These are phyloP conservation scores for Syngnathoides biaculeatus DNA, from an alignment of 2,113 vertebrate genomes.

Conservation along the genomic window DNA sequence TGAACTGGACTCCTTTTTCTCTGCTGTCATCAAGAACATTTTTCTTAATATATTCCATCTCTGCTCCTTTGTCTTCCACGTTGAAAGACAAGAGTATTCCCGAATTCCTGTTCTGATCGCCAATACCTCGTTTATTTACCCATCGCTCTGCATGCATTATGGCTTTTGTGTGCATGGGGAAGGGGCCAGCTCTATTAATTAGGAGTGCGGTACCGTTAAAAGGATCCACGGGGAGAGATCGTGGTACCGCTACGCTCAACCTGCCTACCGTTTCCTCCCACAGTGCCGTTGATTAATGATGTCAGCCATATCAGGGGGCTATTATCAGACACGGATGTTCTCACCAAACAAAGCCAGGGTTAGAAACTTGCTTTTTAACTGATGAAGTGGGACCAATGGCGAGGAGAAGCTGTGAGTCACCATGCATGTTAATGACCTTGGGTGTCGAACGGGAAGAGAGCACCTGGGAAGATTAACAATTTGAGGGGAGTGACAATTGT, in stretches of 20 bases:
- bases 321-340: constrained; percentile 64
- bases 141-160: constrained; percentile 21
- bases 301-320: constrained; percentile 52
- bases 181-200: constrained; percentile 48
- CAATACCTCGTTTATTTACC: constrained; percentile 30
- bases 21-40: constrained; percentile 3
- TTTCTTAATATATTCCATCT: constrained; percentile 3
- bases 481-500: neutral
- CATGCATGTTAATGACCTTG: constrained; percentile 49
- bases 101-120: neutral
- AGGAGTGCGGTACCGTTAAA: constrained; percentile 34
- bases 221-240: constrained; percentile 41
- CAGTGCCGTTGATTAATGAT: constrained; percentile 64
- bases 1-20: neutral
- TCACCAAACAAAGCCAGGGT: constrained; percentile 60
- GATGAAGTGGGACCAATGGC: constrained; percentile 59
- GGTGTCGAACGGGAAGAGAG: constrained; percentile 23
- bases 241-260: constrained; percentile 38
- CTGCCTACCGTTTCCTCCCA: constrained; percentile 57
- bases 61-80: neutral
- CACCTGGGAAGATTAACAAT: constrained; percentile 19
- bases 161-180: constrained; percentile 25
- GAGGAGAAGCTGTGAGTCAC: constrained; percentile 20
- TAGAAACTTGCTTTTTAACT: constrained; percentile 60
- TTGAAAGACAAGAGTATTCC: constrained; percentile 18